Percentiles rank a stretch among this genome's conserved stretches.
Conservation (phyloP, 2,113 vertebrate genomes). For the Aspidoscelis tigris region DNA sequence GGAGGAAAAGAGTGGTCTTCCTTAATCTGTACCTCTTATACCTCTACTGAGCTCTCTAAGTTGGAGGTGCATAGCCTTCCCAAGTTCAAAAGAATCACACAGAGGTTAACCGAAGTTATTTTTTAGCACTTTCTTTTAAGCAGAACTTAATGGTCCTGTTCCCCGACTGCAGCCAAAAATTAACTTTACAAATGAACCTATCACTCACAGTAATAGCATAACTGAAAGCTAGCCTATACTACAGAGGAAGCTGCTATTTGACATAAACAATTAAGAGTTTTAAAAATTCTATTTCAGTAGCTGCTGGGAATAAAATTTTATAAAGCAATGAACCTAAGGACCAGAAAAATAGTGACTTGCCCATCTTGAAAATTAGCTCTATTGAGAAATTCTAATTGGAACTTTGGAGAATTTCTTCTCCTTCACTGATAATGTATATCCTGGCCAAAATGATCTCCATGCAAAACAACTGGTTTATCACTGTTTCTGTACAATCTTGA, state of each 20-base stretch:
- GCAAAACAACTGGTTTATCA: constrained; percentile 3
- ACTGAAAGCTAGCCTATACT: constrained; percentile 13
- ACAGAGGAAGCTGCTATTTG: not conserved
- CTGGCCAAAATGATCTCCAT: not conserved
- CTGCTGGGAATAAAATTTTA: constrained; percentile 5
- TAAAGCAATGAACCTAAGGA: not conserved
- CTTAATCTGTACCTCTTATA: not conserved
- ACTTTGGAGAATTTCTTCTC: not conserved
- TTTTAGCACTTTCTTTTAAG: not conserved
- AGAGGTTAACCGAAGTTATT: not conserved
- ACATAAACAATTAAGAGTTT: constrained; percentile 11
- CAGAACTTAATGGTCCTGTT: constrained; percentile 3
- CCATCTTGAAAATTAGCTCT: not conserved
- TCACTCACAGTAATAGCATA: not conserved
- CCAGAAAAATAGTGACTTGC: not conserved
- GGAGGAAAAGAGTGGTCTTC: not conserved
- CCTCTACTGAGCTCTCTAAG: not conserved
- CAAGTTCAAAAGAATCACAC: not conserved
- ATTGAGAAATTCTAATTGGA: not conserved
- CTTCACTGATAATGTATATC: not conserved
- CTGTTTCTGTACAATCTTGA: constrained; percentile 12
- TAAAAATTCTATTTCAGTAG: not conserved
- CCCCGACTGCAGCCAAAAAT: constrained; percentile 5
- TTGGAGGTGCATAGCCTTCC: too few relatives aligned
- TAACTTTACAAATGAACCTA: constrained; percentile 18